These are phyloP conservation scores for Channa argus DNA, from an alignment of 2,113 vertebrate species.

Conservation along the genomic window DNA sequence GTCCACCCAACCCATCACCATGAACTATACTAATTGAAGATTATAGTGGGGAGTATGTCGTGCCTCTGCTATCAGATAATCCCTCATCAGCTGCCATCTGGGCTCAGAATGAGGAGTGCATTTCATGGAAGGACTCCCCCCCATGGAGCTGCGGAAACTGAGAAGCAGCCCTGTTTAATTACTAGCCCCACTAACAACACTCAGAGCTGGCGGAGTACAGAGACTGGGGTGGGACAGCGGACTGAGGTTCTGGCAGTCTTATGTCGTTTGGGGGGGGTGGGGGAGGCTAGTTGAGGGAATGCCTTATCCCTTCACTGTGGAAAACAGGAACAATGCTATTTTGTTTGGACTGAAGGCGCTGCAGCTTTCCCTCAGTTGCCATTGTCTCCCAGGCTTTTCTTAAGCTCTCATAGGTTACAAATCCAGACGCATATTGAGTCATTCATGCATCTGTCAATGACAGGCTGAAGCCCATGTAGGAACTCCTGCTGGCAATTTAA, in stretches of 20 bases:
- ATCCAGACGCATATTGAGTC: constrained; percentile 75
- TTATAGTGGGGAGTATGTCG: constrained; percentile 84
- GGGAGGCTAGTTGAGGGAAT: constrained; percentile 50
- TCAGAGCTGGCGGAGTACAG: constrained; percentile 51
- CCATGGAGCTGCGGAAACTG: constrained; percentile 86
- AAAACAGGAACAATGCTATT: constrained; percentile 79
- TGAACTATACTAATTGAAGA: constrained; percentile 91
- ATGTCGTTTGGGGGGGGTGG: constrained; percentile 7
- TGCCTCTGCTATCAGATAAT: constrained; percentile 87
- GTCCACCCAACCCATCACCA: constrained; percentile 80
- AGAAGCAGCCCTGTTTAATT: constrained; percentile 88
- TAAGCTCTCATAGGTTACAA: constrained; percentile 69
- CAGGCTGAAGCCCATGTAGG: constrained; percentile 55
- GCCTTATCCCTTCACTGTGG: constrained; percentile 65
- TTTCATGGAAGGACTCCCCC: constrained; percentile 86
- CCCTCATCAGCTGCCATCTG: constrained; percentile 88
- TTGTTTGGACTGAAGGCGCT: constrained; percentile 75
- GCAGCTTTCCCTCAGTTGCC: constrained; percentile 65
- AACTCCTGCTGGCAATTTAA: constrained; percentile 73
- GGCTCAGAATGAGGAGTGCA: constrained; percentile 87
- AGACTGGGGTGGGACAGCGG: constrained; percentile 42
- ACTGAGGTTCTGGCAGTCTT: constrained; percentile 60
- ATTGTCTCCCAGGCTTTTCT: constrained; percentile 68
- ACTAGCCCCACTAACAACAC: constrained; percentile 80
- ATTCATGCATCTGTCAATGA: constrained; percentile 72